Percentiles rank a stretch among this genome's conserved stretches.
These are phyloP conservation scores for Parnassius smintheus DNA, from an alignment of 2,888 invertebrate genomes.

Conservation along the genomic window DNA sequence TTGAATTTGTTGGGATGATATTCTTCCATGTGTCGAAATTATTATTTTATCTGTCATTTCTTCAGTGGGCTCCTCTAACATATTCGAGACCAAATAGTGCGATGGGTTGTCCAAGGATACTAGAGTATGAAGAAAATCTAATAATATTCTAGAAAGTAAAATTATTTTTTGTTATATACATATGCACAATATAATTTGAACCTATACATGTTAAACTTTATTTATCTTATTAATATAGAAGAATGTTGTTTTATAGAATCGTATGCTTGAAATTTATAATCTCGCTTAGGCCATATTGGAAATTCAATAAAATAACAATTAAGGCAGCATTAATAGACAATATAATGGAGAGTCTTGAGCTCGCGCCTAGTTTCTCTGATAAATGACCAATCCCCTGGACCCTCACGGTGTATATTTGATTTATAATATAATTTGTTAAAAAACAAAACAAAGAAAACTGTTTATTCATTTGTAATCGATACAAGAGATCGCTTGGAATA, in stretches of 20 bases:
- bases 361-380: conserved; percentile 65
- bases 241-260: background rate
- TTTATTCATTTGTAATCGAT: conserved; percentile 76
- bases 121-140: too few relatives aligned
- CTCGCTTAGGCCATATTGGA: conserved; percentile 68
- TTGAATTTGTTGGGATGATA: too few relatives aligned
- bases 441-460: conserved; percentile 60
- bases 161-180: too few relatives aligned
- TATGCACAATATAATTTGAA: too few relatives aligned
- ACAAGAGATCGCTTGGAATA: conserved; percentile 66
- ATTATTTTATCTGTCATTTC: too few relatives aligned
- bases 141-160: too few relatives aligned
- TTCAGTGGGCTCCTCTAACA: too few relatives aligned
- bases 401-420: conserved; percentile 72
- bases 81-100: too few relatives aligned
- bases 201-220: too few relatives aligned
- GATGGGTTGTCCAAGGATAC: too few relatives aligned
- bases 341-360: conserved; percentile 59
- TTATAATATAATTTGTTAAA: conserved; percentile 74
- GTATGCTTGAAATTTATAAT: conserved; percentile 46
- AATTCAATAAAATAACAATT: conserved; percentile 78
- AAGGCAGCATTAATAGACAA: conserved; percentile 69
- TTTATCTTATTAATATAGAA: too few relatives aligned
- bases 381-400: conserved; percentile 68
- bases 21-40: too few relatives aligned